A percentile compares a stretch with the other conserved stretches of the same genome.
Conservation (phyloP, 2,113 vertebrate species). For the Poeciliopsis occidentalis region DNA sequence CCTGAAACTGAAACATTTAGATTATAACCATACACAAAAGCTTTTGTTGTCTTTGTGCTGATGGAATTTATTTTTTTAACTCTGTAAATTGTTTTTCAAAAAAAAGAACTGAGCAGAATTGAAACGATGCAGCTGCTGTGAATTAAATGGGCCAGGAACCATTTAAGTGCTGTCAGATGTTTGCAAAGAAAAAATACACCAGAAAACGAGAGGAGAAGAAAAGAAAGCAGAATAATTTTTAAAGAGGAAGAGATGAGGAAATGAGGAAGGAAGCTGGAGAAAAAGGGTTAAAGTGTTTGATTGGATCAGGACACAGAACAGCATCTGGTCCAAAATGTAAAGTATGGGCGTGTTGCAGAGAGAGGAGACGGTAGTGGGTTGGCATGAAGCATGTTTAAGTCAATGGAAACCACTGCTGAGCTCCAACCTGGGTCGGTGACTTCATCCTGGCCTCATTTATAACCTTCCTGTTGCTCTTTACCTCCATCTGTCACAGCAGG, state of each 20-base stretch:
- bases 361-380: constrained; percentile 34
- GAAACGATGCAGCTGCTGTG: constrained; percentile 34
- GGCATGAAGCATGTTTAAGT: constrained; percentile 45
- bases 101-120: not conserved
- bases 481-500: constrained; percentile 3
- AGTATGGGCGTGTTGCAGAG: constrained; percentile 22
- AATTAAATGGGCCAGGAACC: constrained; percentile 41
- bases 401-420: constrained; percentile 66
- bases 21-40: not conserved
- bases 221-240: constrained; percentile 5
- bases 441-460: constrained; percentile 43
- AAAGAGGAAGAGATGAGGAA: constrained; percentile 10
- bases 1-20: not conserved
- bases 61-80: not conserved
- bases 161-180: constrained; percentile 66
- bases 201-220: constrained; percentile 16
- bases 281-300: constrained; percentile 6
- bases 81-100: not conserved
- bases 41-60: not conserved
- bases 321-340: constrained; percentile 6
- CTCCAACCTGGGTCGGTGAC: constrained; percentile 52
- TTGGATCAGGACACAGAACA: constrained; percentile 15
- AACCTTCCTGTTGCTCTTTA: constrained; percentile 17
- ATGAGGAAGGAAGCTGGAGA: constrained; percentile 9
- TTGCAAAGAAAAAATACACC: constrained; percentile 32